A percentile compares a stretch with the other conserved stretches of the same genome.
These are phyloP conservation scores for Acridotheres tristis DNA, from an alignment of 2,797 vertebrate species.

Conservation along the genomic window DNA sequence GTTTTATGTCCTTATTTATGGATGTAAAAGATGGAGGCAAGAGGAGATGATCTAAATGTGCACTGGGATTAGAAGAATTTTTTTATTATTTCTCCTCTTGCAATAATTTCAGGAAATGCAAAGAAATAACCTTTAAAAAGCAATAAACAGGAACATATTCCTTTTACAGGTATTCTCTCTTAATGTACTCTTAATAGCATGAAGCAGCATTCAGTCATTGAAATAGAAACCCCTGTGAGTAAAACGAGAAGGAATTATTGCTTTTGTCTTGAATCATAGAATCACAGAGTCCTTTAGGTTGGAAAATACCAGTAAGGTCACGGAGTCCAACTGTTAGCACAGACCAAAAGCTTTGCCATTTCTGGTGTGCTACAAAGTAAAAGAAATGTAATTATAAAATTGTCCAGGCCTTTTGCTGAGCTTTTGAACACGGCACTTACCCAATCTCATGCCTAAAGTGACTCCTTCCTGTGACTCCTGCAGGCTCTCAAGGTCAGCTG, in stretches of 20 bases:
- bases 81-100: background rate
- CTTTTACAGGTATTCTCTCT: background rate
- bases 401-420: background rate
- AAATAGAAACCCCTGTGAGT: background rate
- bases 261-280: background rate
- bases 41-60: background rate
- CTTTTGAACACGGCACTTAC: background rate
- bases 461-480: background rate
- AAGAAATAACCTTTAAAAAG: background rate
- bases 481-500: conserved; percentile 36
- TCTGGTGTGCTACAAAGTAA: background rate
- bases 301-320: background rate
- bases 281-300: background rate
- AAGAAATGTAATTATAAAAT: background rate
- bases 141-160: background rate
- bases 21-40: background rate
- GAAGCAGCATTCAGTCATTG: background rate
- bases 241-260: background rate
- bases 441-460: background rate
- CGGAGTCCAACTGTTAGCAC: background rate
- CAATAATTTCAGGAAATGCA: background rate
- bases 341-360: background rate
- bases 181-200: background rate
- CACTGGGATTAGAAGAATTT: background rate
- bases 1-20: background rate